Base-by-base conservation (phyloP, 2,888 invertebrate species). In the Cataglyphis altisquamis region DNA sequence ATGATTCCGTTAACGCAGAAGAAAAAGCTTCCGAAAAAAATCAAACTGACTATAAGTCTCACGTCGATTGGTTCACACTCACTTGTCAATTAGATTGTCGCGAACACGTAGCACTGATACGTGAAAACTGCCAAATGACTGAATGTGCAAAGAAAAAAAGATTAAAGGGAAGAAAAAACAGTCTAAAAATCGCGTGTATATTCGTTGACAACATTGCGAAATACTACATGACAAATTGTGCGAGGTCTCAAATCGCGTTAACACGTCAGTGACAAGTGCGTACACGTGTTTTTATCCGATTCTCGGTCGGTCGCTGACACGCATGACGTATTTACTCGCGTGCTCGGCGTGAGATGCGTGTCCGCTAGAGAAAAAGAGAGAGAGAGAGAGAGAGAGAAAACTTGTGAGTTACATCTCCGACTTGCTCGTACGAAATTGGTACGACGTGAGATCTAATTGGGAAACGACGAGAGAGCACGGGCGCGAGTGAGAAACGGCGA, bases 181-280 rank as follows among this genome's bases (percentile, higher is more conserved):
- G 18, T 1, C 48, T 52, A n/a, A 52, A 52, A 29, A 41, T 15
- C 45, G 36, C 39, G 36, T 32, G 41, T 55, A 12, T 55, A 75
- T 52, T 6, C 64, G 68, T 68, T 39, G 41, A 60, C 78, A 68
- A 55, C 41, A 21, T 29, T 41, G n/a, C 15, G 68, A 0, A 57
- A 78, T 21, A 32, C 15, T 45, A 12, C 39, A 29, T 67, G 60
- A 70, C 45, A 78, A 78, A 78, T 78, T 78, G 70, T 45, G 12
- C 78, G 68, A 66, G 67, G 32, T 70, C 78, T 78, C 78, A 70
- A 78, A 70, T 60, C 78, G 68, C 78, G 57, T 70, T 78, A 70
- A 70, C 70, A 78, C 57, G 18, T 70, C 60, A 18, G 78, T 32
- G 45, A 45, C 81, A 81, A 75, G 52, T 52, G 75, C 74, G 81